Percentiles rank a stretch among this genome's conserved stretches.
Evolutionary conservation across 92 coral and sea anemone genomes (phyloP).

Genomic region (Zoanthus gigantus): DNA sequence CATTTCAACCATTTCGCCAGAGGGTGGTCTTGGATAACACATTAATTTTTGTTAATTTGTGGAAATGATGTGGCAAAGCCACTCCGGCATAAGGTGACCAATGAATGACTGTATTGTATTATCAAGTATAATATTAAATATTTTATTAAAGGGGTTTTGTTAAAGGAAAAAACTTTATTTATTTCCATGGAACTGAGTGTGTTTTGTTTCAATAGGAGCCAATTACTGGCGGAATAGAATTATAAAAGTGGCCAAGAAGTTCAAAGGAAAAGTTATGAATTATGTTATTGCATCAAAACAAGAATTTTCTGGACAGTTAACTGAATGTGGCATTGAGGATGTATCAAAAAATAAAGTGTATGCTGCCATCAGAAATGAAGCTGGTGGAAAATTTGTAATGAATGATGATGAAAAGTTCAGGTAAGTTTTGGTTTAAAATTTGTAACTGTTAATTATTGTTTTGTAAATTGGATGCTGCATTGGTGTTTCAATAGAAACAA

Average conservation of each 20-base stretch:
- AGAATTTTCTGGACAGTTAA: slow-evolving; percentile 46
- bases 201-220: slow-evolving; percentile 63
- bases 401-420: slow-evolving; percentile 83
- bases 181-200: not conserved
- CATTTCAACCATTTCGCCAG: no score
- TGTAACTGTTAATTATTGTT: no score
- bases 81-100: no score
- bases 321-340: slow-evolving; percentile 51
- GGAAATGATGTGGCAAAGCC: no score
- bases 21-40: no score
- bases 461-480: no score
- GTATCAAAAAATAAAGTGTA: slow-evolving; percentile 59
- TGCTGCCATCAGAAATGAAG: slow-evolving; percentile 77
- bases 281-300: slow-evolving; percentile 78
- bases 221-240: slow-evolving; percentile 98
- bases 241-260: slow-evolving; percentile 76
- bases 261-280: slow-evolving; percentile 76
- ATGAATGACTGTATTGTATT: no score
- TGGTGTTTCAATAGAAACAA: no score
- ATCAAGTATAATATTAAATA: no score
- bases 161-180: not conserved
- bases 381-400: slow-evolving; percentile 89
- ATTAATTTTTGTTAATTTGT: no score
- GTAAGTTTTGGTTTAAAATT: slow-evolving; percentile 34
- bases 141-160: no score